These are phyloP conservation scores for Lerema accius DNA, from an alignment of 1,140 invertebrate species.

Conservation along the genomic window DNA sequence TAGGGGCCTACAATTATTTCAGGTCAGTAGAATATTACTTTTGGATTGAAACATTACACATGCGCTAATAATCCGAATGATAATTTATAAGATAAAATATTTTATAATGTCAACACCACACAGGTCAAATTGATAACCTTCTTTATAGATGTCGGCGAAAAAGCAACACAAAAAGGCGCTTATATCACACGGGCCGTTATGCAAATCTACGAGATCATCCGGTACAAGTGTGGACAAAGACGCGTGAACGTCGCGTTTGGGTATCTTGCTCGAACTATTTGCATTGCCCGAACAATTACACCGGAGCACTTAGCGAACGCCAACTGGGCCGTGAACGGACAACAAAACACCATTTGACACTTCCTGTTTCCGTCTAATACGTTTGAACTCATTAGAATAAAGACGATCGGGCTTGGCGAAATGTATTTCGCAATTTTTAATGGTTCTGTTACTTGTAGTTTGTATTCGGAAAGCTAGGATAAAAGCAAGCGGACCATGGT, in stretches of 20 bases:
- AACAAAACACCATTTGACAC: conserved; percentile 79
- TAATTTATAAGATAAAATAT: too few relatives aligned
- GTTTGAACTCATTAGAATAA: conserved; percentile 63
- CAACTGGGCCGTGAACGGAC: conserved; percentile 72
- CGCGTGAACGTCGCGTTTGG: conserved; percentile 40
- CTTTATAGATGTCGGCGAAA: too few relatives aligned
- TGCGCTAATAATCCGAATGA: too few relatives aligned
- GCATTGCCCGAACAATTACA: conserved; percentile 76
- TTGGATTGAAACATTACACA: too few relatives aligned
- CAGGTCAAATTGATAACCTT: too few relatives aligned
- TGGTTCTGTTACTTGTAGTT: background rate
- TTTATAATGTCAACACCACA: too few relatives aligned
- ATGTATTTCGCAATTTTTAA: too few relatives aligned
- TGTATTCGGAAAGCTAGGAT: too few relatives aligned
- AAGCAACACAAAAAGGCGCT: too few relatives aligned
- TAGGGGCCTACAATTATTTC: too few relatives aligned
- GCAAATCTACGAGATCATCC: conserved; percentile 43
- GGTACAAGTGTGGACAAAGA: conserved; percentile 44
- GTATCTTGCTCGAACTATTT: conserved; percentile 74
- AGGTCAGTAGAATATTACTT: too few relatives aligned
- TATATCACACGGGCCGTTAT: conserved; percentile 52
- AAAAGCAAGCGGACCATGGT: too few relatives aligned
- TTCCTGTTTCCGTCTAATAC: conserved; percentile 76
- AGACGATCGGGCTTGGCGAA: conserved; percentile 50
- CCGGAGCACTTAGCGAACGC: conserved; percentile 68